Evolutionary conservation across 2,113 vertebrate species (phyloP).

Genomic region (Mystacornis crossleyi): DNA sequence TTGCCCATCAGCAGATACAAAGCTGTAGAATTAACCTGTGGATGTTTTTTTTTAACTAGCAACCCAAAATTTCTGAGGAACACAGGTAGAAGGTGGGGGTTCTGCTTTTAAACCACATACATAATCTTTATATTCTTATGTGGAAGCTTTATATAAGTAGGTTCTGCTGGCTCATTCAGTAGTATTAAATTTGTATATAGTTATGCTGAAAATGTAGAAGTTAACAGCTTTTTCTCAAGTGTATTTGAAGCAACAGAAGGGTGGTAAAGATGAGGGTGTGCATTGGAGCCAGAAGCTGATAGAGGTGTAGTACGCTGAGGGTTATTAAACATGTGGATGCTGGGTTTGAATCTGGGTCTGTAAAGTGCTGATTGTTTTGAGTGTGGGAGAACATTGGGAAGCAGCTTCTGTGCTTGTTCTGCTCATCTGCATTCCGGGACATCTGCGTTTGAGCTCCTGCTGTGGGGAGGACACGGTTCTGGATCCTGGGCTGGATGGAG

Average conservation of each 20-base stretch:
- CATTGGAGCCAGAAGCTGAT: not conserved
- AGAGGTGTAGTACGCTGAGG: not conserved
- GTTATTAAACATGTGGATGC: not conserved
- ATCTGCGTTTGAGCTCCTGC: not conserved
- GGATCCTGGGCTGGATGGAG: not conserved
- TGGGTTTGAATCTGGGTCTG: not conserved
- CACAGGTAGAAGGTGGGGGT: not conserved
- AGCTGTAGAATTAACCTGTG: not conserved
- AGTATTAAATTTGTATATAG: not conserved
- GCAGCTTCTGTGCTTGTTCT: not conserved
- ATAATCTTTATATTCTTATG: not conserved
- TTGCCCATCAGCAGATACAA: not conserved
- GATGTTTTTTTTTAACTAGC: not conserved
- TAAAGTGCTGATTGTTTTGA: not conserved
- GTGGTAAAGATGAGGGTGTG: not conserved
- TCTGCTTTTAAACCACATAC: not conserved
- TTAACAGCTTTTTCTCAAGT: not conserved
- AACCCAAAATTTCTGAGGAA: not conserved
- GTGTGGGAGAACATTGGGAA: not conserved
- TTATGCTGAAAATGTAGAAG: not conserved
- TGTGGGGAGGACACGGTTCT: not conserved
- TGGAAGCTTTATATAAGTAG: not conserved
- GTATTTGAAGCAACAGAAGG: not conserved
- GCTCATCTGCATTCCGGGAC: not conserved
- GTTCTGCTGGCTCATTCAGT: not conserved